Evolutionary conservation across 2,113 vertebrate species (phyloP).

Genomic region (Nettapus auritus): DNA sequence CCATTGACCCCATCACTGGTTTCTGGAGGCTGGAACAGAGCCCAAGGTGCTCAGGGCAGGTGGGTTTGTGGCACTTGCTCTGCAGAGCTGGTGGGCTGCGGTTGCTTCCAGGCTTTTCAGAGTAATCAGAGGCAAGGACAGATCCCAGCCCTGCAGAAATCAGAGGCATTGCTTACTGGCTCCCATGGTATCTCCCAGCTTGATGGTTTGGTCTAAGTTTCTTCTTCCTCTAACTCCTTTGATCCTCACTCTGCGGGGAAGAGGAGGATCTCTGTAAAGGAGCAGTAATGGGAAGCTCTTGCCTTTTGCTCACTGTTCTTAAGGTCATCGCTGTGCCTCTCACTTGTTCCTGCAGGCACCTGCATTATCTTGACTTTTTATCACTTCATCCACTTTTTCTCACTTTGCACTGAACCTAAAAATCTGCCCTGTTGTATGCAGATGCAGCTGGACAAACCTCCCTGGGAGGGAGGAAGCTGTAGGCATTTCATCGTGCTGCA

Average conservation of each 20-base stretch:
- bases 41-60: constrained; percentile 1
- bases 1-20: not conserved
- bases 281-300: not conserved
- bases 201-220: not conserved
- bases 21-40: constrained; percentile 16
- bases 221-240: not conserved
- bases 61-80: not conserved
- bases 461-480: not conserved
- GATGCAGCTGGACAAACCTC: not conserved
- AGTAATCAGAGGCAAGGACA: not conserved
- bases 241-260: not conserved
- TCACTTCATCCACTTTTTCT: too few species aligned
- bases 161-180: not conserved
- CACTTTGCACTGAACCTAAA: not conserved
- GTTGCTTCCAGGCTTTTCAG: not conserved
- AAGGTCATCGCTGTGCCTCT: not conserved
- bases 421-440: too few species aligned
- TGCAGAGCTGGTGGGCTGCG: not conserved
- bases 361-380: not conserved
- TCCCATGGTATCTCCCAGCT: not conserved
- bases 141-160: not conserved
- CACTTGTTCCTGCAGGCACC: not conserved
- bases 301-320: not conserved
- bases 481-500: not conserved
- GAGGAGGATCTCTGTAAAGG: not conserved